phyloP scores from a whole-genome alignment of 2,888 invertebrate species.

The Blastobasis adustella region DNA sequence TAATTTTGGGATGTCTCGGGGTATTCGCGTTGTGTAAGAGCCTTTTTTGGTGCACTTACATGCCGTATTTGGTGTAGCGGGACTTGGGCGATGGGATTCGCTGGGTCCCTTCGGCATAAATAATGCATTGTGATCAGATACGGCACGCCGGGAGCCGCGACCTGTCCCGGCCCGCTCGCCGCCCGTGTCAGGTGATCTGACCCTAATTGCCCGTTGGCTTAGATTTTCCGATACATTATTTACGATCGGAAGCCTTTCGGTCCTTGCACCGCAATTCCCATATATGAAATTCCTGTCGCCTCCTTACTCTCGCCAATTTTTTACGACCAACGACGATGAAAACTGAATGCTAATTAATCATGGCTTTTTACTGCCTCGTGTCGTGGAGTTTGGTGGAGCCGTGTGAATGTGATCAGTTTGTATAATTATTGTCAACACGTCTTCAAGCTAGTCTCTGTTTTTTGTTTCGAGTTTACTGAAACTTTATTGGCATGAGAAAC shows the following conservation, averaged over 20 bases:
- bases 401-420: too few relatives aligned
- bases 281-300: conserved; percentile 1
- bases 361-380: neutral
- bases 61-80: too few relatives aligned
- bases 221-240: conserved; percentile 23
- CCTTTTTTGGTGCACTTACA: conserved; percentile 17
- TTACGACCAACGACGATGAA: neutral
- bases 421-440: too few relatives aligned
- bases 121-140: conserved; percentile 46
- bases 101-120: conserved; percentile 24
- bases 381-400: too few relatives aligned
- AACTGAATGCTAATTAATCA: conserved; percentile 4
- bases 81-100: neutral
- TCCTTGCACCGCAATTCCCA: neutral
- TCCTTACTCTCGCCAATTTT: conserved; percentile 1
- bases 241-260: conserved; percentile 10
- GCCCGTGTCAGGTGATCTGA: conserved; percentile 35
- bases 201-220: conserved; percentile 20
- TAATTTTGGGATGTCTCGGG: conserved; percentile 20
- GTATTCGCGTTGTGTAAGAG: conserved; percentile 19
- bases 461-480: too few relatives aligned
- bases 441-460: too few relatives aligned
- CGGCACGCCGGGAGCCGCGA: conserved; percentile 25
- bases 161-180: conserved; percentile 24
- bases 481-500: too few relatives aligned